Conservation (phyloP, 1,140 invertebrate species). For the Pogonus chalceus region DNA sequence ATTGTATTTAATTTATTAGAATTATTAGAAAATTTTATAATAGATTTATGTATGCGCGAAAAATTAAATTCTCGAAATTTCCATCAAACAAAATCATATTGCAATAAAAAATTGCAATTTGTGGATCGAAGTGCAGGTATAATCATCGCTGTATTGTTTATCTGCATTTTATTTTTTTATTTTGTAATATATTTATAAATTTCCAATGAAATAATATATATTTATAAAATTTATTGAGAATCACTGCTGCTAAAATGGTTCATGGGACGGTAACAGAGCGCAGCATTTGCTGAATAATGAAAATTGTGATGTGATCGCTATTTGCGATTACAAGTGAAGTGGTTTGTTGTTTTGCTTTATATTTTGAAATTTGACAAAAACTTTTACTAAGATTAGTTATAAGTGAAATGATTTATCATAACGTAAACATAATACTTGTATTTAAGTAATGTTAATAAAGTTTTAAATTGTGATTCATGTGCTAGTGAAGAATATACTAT, state of each 20-base stretch:
- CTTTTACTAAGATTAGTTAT: background rate
- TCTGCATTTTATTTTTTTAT: background rate
- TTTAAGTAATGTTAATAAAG: no score
- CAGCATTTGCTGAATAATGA: background rate
- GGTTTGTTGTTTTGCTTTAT: conserved; percentile 6
- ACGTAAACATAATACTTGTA: no score
- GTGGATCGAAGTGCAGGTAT: background rate
- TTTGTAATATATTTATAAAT: background rate
- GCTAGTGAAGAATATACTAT: background rate
- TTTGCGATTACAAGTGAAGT: background rate
- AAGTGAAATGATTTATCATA: background rate
- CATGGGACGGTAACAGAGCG: background rate
- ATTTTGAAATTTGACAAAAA: background rate
- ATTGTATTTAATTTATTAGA: background rate
- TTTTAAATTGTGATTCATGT: background rate
- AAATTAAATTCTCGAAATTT: background rate
- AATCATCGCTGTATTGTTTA: background rate
- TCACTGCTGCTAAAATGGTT: background rate
- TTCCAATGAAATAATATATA: background rate
- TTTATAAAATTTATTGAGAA: background rate
- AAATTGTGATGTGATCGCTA: background rate
- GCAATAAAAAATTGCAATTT: background rate
- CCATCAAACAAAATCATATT: background rate
- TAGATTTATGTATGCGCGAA: background rate
- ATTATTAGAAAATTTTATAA: background rate